Base-by-base conservation (phyloP, 1,140 invertebrate genomes). In the Phocides pigmalion region DNA sequence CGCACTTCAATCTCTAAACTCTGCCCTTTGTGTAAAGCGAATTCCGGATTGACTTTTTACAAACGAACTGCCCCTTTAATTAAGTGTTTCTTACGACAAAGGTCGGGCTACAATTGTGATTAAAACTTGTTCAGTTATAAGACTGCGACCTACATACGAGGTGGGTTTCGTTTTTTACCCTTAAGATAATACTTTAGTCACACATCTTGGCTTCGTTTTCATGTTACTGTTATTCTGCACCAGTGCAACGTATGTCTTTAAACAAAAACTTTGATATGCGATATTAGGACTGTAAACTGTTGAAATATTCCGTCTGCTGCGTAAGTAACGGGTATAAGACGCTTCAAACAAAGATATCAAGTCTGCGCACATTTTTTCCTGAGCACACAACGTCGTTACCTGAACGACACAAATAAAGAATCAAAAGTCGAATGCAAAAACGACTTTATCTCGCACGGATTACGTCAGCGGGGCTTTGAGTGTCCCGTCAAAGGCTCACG, bases 401-500 rank as follows among this genome's bases (percentile, higher is more conserved):
- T 72, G 63, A 62, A 64, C 66, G 63, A 61, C 59, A 62, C 56
- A 64, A 70, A 66, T 68, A 63, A 70, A 67, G 62, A 70, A 56
- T 70, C 63, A 65, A 63, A 70, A 74, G 68, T 74, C 63, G 56
- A 46, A 59, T 59, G 66, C 59, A 71, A 71, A 71, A 71, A 68
- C 70, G 70, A 70, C 68, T 71, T 71, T 71, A 71, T 74, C 65
- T 68, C 54, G 66, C 59, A 61, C 64, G 59, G 68, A 68, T 74
- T 67, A 70, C 69, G 74, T 68, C 68, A 70, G 49, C 65, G 56
- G 68, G 62, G 63, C 72, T 74, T 74, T 74, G 71, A 74, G 72
- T 66, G 70, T 70, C 50, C 68, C 73, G 77, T 84, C 81, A 84
- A 84, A 84, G 79, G 72, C 64, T 70, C 65, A 46, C 64, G 66